phyloP scores from a whole-genome alignment of 2,113 vertebrate genomes.

The Vulpes lagopus region DNA sequence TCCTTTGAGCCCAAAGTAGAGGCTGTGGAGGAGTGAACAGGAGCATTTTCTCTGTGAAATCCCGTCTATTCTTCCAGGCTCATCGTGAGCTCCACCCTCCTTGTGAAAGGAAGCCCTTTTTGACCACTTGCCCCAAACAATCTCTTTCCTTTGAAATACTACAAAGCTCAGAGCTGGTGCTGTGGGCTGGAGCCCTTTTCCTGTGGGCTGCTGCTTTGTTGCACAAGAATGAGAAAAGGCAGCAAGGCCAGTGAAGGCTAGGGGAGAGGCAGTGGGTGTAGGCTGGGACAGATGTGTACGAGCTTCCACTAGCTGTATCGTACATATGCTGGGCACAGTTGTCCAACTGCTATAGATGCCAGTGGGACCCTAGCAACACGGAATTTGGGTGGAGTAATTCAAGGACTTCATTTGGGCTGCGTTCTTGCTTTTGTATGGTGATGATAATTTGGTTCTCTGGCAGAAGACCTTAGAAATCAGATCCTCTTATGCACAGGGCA shows the following conservation, averaged over 20 bases:
- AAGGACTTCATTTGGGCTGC: not conserved
- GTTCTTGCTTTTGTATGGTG: not conserved
- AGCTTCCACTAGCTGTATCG: not conserved
- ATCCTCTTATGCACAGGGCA: not conserved
- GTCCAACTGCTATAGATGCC: not conserved
- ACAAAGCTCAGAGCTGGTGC: not conserved
- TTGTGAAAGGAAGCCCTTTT: conserved; percentile 16
- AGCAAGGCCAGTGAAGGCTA: not conserved
- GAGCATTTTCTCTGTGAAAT: not conserved
- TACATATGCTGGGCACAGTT: no score
- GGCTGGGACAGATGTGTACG: not conserved
- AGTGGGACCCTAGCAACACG: not conserved
- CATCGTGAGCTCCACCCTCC: not conserved
- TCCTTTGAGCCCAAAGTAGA: not conserved
- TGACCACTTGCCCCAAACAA: not conserved
- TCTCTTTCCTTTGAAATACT: conserved; percentile 12
- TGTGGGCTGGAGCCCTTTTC: not conserved
- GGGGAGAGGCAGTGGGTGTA: not conserved
- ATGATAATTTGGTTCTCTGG: not conserved
- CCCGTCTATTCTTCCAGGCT: not conserved
- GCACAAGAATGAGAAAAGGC: not conserved
- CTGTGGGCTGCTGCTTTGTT: not conserved
- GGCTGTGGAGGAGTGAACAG: not conserved
- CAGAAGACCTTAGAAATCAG: not conserved
- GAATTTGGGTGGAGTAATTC: not conserved